A percentile compares a stretch with the other conserved stretches of the same genome.
Evolutionary conservation across 2,113 vertebrate species (phyloP).

Genomic region (Chloropsis hardwickii): DNA sequence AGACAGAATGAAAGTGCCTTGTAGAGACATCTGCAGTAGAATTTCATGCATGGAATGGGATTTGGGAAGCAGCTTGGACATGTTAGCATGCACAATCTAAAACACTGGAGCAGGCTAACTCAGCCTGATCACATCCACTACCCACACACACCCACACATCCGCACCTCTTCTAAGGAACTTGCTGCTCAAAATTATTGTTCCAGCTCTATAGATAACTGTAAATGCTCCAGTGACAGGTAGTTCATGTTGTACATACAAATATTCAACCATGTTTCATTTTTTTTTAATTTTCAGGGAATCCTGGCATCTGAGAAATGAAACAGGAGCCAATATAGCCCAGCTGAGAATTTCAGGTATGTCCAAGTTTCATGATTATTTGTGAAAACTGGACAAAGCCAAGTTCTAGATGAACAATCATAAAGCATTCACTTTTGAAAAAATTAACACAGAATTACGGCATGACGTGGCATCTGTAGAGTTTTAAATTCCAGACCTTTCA

Average conservation of each 20-base stretch:
- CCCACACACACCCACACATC: fast-evolving
- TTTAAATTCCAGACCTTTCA: neutral
- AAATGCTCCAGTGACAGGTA: neutral
- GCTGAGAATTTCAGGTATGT: neutral
- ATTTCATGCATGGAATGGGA: neutral
- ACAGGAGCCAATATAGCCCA: neutral
- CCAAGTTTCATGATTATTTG: neutral
- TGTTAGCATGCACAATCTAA: neutral
- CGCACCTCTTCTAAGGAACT: neutral
- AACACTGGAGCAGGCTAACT: neutral
- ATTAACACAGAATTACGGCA: neutral
- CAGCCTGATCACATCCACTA: neutral
- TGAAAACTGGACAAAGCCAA: neutral
- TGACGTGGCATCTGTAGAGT: neutral
- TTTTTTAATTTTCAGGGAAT: neutral
- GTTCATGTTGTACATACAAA: neutral
- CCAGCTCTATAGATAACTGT: neutral
- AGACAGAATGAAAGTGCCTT: neutral
- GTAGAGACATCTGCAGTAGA: neutral
- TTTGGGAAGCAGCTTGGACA: neutral
- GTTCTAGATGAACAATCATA: neutral
- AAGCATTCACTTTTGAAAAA: neutral
- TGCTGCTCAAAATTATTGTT: neutral
- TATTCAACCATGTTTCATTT: neutral
- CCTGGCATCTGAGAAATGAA: neutral